A percentile compares a stretch with the other conserved stretches of the same genome.
Evolutionary conservation across 2,888 invertebrate genomes (phyloP).

Genomic region (Sipha maydis): DNA sequence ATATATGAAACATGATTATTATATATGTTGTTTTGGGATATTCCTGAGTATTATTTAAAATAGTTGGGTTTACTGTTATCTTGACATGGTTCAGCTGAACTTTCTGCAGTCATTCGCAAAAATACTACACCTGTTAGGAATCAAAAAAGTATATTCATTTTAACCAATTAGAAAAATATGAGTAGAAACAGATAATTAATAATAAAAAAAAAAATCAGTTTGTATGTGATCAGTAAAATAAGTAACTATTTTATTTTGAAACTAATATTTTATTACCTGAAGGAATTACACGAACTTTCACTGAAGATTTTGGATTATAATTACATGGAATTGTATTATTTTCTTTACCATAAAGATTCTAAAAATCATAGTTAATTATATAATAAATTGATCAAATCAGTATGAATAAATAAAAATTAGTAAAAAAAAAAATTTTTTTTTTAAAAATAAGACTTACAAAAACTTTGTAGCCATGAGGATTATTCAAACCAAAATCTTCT

Average conservation of each 20-base stretch:
- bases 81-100: background rate
- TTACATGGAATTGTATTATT: background rate
- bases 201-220: background rate
- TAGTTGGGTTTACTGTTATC: background rate
- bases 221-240: background rate
- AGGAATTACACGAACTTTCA: constrained; percentile 61
- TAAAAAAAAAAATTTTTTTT: background rate
- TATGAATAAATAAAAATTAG: no score
- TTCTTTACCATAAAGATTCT: constrained; percentile 58
- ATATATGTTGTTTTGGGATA: background rate
- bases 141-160: background rate
- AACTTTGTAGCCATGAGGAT: constrained; percentile 67
- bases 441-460: constrained; percentile 65
- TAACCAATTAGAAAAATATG: background rate
- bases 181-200: background rate
- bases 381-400: background rate
- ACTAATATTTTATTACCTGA: constrained; percentile 39
- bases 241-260: no score
- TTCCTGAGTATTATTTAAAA: background rate
- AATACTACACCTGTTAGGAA: constrained; percentile 44
- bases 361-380: constrained; percentile 1
- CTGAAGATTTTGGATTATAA: background rate
- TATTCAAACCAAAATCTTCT: constrained; percentile 66
- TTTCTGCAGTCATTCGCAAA: constrained; percentile 25
- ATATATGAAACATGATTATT: background rate